Percentiles rank a stretch among this genome's conserved stretches.
Evolutionary conservation across 2,797 vertebrate genomes (phyloP).

Genomic region (Anabacerthia variegaticeps): DNA sequence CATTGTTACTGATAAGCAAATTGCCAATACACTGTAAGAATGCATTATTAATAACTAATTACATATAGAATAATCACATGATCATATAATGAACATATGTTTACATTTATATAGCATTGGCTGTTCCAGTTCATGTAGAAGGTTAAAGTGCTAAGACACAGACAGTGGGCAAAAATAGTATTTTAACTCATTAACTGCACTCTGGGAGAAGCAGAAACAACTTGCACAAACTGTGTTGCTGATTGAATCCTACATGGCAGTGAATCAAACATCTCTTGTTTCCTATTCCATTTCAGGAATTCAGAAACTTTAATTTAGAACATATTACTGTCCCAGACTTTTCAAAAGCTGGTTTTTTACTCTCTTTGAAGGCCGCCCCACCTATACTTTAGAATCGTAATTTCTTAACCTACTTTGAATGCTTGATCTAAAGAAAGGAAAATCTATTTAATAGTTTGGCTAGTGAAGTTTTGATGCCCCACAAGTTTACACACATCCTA

Average conservation of each 20-base stretch:
- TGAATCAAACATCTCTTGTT: neutral
- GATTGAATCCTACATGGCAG: fast-evolving
- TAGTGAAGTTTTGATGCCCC: neutral
- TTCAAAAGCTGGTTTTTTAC: neutral
- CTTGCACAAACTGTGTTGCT: neutral
- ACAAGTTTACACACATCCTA: neutral
- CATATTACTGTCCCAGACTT: neutral
- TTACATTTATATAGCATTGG: neutral
- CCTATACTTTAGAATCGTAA: neutral
- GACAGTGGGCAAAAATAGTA: neutral
- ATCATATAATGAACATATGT: neutral
- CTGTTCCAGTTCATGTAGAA: neutral
- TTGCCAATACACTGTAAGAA: neutral
- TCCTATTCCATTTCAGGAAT: neutral
- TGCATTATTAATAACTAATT: neutral
- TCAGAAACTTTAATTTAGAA: neutral
- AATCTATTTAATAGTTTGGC: neutral
- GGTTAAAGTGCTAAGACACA: neutral
- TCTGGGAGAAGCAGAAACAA: neutral
- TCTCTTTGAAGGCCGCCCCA: neutral
- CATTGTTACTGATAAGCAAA: neutral
- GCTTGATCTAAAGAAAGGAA: neutral
- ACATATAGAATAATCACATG: neutral
- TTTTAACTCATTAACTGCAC: neutral
- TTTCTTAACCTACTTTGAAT: neutral